Base-by-base conservation (phyloP, 1,140 invertebrate genomes). In the Scylla paramamosain region DNA sequence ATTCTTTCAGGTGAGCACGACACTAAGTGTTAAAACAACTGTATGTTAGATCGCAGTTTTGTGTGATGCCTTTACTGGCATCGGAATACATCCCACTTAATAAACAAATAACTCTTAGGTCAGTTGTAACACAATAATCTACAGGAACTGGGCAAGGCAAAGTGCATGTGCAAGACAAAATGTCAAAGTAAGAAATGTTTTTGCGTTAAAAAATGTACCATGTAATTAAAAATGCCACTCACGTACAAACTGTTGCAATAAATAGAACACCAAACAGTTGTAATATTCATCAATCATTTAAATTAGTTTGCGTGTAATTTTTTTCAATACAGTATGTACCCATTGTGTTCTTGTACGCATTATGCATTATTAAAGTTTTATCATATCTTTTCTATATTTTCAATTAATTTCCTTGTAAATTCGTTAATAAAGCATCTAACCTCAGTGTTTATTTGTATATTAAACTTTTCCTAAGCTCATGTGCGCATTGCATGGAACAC, bases 401-500 rank as follows among this genome's bases (percentile, higher is more conserved):
- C n/a, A 45, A 32, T 32, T 89, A 8, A 31, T 45, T 32, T 25
- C 6, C 25, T 89, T n/a, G n/a, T 8, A 29, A 31, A 89, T 32
- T 32, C 87, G 39, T 10, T 32, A 31, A 89, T 89, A 89, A 89
- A 8, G 87, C 39, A 39, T 89, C 48, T 52, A 52, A 52, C 32
- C 8, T n/a, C 29, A 29, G 8, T 89, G 39, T 32, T 89, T 25
- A 31, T 8, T 45, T 14, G 20, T 32, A 6, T 25, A 84, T 84
- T 52, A 92, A 52, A 92, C 91, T 92, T 67, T 92, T 8, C 91
- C 52, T 39, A 92, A 92, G 32, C 20, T 25, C 4, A 52, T n/a
- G 16, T 52, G 52, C 45, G 91, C 48, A 59, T 67, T 59, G 46
- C 29, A 77, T 92, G 46, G 29, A 92, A 92, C 10, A 59, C 45